Base-by-base conservation (phyloP, 2,888 invertebrate species). In the Nymphalis polychloros region DNA sequence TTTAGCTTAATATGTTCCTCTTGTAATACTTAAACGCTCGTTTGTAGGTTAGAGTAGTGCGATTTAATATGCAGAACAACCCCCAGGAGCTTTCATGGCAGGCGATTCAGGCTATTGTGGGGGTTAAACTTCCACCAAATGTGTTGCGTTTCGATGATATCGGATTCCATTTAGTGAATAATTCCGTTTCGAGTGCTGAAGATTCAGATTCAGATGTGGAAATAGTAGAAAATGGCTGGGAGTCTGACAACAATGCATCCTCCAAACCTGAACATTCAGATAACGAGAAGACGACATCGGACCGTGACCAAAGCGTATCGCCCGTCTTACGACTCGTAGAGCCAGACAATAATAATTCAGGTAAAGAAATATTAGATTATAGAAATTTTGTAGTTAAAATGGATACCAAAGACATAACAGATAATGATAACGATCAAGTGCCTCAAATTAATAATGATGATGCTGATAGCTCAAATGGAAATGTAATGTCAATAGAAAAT, bases 61-160 rank as follows among this genome's bases (percentile, higher is more conserved):
- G 88, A 90, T 89, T 86, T 91, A 92, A 90, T 91, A 93, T 93
- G 93, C 93, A 93, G 92, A 92, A 90, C 91, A 92, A 93, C 92
- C 93, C 93, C 90, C 93, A 93, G 88, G 91, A 93, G 91, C 93
- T 93, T 89, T 93, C 93, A 90, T 93, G 93, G 93, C 92, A 93
- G 87, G 93, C 93, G 85, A 93, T 93, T 84, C 92, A 93, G 85
- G 87, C 91, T 88, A 93, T 93, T 77, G 92, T 93, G 80, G 93
- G 93, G 87, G 93, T 93, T 84, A 93, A 93, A 86, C 90, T 93
- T 79, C 93, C 93, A 78, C 81, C 92, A 72, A 93, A 92, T 79
- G 92, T 93, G 77, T 89, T 93, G 79, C 88, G 93, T 77, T 93
- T 93, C 77, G 93, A 93, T 78, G 93, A 93, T 85, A 93, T 93